Conservation (phyloP, 2,888 invertebrate genomes). For the Horisme vitalbata region DNA sequence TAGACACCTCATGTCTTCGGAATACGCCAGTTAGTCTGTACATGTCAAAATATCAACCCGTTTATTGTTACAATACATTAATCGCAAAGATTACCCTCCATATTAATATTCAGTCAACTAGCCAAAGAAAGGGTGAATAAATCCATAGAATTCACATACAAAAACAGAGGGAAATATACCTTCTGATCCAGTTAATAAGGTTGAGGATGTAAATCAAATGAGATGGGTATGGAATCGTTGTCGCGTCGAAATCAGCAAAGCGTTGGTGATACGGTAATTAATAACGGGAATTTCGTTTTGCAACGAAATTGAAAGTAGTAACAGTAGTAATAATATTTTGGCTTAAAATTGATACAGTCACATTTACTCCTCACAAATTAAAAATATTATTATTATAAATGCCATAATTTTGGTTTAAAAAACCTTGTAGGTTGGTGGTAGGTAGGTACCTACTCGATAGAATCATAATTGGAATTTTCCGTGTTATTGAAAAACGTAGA, state of each 20-base stretch:
- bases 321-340: too few species aligned
- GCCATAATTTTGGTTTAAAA: too few species aligned
- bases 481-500: too few species aligned
- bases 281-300: conserved; percentile 43
- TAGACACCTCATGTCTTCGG: too few species aligned
- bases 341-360: too few species aligned
- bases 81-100: conserved; percentile 68
- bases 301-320: conserved; percentile 7
- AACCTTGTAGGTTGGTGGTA: too few species aligned
- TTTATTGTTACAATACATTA: conserved; percentile 51
- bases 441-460: too few species aligned
- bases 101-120: conserved; percentile 78
- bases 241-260: conserved; percentile 66
- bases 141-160: conserved; percentile 39
- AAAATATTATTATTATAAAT: too few species aligned
- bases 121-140: conserved; percentile 75
- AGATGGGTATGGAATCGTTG: conserved; percentile 37
- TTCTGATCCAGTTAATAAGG: conserved; percentile 1
- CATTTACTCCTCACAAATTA: too few species aligned
- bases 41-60: conserved; percentile 32
- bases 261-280: conserved; percentile 77
- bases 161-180: conserved; percentile 1
- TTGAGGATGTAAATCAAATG: conserved; percentile 24
- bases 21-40: conserved; percentile 13
- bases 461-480: too few species aligned